Conservation (phyloP, 2,888 invertebrate species). For the Hecatera dysodea region DNA sequence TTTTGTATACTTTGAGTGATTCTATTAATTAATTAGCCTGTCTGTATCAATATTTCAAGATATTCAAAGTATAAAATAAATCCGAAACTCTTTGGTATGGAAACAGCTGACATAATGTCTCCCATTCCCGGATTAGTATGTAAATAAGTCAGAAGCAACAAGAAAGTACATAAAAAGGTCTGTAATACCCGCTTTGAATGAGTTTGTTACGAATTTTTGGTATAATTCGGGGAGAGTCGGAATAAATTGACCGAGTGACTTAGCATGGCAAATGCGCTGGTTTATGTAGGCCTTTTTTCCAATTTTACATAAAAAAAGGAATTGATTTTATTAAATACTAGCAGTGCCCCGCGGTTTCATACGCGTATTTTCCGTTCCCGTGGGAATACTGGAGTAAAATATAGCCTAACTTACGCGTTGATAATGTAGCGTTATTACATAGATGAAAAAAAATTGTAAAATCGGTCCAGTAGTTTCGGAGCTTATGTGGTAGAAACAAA, state of each 20-base stretch:
- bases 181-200: conserved; percentile 62
- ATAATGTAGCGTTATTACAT: too few relatives aligned
- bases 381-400: too few relatives aligned
- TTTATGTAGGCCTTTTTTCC: conserved; percentile 32
- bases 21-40: too few relatives aligned
- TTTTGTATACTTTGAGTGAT: too few relatives aligned
- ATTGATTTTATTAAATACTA: conserved; percentile 11
- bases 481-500: too few relatives aligned
- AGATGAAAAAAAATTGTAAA: too few relatives aligned
- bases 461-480: too few relatives aligned
- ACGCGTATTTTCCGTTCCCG: too few relatives aligned
- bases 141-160: conserved; percentile 52
- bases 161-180: conserved; percentile 61
- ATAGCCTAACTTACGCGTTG: too few relatives aligned
- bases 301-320: conserved; percentile 24
- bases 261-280: conserved; percentile 53
- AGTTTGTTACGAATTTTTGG: conserved; percentile 58
- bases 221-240: conserved; percentile 48
- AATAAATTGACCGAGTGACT: conserved; percentile 60
- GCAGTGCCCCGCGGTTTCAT: too few relatives aligned
- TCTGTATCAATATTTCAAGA: not conserved
- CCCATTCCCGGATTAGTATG: conserved; percentile 56
- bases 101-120: conserved; percentile 53
- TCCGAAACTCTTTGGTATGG: conserved; percentile 11
- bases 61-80: conserved; percentile 3